Evolutionary conservation across 1,140 invertebrate genomes (phyloP).

Genomic region (Nephila pilipes): DNA sequence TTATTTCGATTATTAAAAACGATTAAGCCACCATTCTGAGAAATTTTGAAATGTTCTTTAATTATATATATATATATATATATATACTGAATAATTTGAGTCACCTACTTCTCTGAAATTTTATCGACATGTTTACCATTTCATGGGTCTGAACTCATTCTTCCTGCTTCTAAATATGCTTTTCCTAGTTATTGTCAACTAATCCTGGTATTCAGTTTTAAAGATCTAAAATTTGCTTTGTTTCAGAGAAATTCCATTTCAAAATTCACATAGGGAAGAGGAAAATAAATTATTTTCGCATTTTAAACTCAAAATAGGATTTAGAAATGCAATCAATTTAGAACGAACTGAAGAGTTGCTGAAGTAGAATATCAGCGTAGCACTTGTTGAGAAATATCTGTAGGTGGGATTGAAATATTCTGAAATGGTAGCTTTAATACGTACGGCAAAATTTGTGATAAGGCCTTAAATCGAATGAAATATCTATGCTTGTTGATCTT

Average conservation of each 20-base stretch:
- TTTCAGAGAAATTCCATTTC: background rate
- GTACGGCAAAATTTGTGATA: background rate
- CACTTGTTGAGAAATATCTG: background rate
- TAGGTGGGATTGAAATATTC: background rate
- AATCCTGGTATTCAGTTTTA: background rate
- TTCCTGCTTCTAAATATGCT: background rate
- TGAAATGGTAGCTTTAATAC: background rate
- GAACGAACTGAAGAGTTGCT: background rate
- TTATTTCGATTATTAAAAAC: no score
- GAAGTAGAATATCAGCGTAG: background rate
- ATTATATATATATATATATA: no score
- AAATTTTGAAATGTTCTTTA: no score
- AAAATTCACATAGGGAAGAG: background rate
- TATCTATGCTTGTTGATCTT: no score
- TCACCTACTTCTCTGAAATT: background rate
- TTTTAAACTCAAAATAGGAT: background rate
- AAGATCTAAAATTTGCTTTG: background rate
- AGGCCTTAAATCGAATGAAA: no score
- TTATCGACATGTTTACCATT: background rate
- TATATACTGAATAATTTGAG: no score
- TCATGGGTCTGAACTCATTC: background rate
- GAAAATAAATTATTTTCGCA: slow-evolving; percentile 11
- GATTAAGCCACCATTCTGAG: no score
- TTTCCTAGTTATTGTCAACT: background rate
- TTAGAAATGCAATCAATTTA: background rate